Percentiles rank a stretch among this genome's conserved stretches.
phyloP scores from a whole-genome alignment of 2,797 vertebrate genomes.

The Microcaecilia unicolor region DNA sequence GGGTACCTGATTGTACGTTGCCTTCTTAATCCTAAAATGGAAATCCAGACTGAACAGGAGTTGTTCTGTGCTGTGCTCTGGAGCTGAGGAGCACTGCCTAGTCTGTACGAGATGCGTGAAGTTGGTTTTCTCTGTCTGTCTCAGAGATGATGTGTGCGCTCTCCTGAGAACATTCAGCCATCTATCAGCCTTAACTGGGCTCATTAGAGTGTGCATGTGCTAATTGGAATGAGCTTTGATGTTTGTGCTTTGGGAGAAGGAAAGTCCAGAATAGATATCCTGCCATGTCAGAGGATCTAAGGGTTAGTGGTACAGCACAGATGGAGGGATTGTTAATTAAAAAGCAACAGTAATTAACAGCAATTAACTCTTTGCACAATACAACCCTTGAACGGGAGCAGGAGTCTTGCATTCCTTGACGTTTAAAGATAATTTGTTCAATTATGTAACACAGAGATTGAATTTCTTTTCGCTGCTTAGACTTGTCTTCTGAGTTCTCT shows the following conservation, averaged over 20 bases:
- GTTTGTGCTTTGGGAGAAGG: slow-evolving; percentile 41
- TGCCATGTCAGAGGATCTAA: slow-evolving; percentile 38
- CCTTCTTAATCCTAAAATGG: no score
- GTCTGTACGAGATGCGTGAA: not conserved
- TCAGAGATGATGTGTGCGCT: slow-evolving; percentile 2
- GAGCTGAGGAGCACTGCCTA: no score
- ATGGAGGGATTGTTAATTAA: slow-evolving; percentile 60
- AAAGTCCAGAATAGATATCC: slow-evolving; percentile 34
- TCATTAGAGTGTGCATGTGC: slow-evolving; percentile 85
- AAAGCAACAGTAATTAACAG: slow-evolving; percentile 54
- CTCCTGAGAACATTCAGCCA: slow-evolving; percentile 35
- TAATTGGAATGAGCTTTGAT: slow-evolving; percentile 74
- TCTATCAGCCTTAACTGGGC: slow-evolving; percentile 65
- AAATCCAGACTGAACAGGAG: not conserved
- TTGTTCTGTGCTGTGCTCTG: not conserved
- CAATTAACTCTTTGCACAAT: slow-evolving; percentile 39
- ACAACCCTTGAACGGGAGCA: slow-evolving; percentile 41
- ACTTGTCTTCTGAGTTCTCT: not conserved
- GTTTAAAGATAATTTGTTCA: no score
- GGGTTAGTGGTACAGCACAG: slow-evolving; percentile 47
- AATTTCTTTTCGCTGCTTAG: no score
- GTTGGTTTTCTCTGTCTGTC: not conserved
- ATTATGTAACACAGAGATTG: no score
- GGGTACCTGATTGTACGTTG: no score
- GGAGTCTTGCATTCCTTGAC: slow-evolving; percentile 28